Conservation (phyloP, 1,140 invertebrate species). For the Ostrea edulis region DNA sequence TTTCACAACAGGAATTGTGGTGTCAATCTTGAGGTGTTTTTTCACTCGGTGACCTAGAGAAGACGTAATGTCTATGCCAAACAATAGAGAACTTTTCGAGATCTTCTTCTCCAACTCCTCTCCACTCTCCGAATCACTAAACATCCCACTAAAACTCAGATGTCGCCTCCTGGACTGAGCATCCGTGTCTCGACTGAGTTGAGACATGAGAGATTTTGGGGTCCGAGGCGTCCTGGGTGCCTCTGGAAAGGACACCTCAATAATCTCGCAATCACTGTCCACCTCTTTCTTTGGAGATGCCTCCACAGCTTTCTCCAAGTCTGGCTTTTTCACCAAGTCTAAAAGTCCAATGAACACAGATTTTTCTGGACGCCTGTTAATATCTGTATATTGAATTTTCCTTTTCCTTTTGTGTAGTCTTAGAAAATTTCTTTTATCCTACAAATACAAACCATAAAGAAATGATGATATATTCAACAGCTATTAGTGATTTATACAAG, state of each 20-base stretch:
- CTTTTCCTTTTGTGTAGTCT: constrained; percentile 34
- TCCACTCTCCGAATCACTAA: constrained; percentile 61
- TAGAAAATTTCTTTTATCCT: neutral
- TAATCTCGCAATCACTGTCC: constrained; percentile 71
- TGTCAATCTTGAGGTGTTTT: constrained; percentile 67
- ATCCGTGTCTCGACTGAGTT: constrained; percentile 65
- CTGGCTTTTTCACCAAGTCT: constrained; percentile 50
- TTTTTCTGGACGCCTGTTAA: constrained; percentile 50
- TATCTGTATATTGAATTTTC: constrained; percentile 28
- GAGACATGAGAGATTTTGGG: constrained; percentile 68
- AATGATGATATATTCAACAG: neutral
- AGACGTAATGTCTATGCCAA: constrained; percentile 67
- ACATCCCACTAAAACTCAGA: constrained; percentile 53
- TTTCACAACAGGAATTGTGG: constrained; percentile 56
- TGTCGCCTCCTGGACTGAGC: constrained; percentile 51
- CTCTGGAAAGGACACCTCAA: constrained; percentile 62
- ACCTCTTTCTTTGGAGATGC: constrained; percentile 54
- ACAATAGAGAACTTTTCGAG: constrained; percentile 57
- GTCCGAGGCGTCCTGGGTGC: constrained; percentile 58
- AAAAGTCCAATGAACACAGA: constrained; percentile 54
- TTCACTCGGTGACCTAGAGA: constrained; percentile 66
- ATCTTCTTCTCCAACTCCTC: constrained; percentile 44
- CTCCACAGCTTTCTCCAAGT: constrained; percentile 39
- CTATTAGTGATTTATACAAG: too few species aligned
- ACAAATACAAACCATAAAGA: neutral